These are phyloP conservation scores for Buceros bicornis DNA, from an alignment of 2,797 vertebrate species.

Conservation along the genomic window DNA sequence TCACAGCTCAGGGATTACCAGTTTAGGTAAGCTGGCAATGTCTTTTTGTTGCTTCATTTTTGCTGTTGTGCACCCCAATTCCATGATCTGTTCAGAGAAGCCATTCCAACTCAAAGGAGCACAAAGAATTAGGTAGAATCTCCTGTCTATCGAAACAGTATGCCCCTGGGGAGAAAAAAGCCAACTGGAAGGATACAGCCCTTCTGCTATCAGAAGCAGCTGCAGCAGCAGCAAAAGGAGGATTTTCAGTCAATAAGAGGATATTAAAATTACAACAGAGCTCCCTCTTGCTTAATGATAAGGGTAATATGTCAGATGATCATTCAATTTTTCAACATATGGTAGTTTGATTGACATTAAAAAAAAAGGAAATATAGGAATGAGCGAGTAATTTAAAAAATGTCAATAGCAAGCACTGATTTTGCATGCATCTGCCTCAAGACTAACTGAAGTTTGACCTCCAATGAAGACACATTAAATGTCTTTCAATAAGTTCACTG, in stretches of 20 bases:
- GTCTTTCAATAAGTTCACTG: neutral
- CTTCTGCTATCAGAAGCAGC: neutral
- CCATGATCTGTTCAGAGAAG: neutral
- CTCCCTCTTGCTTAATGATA: conserved; percentile 18
- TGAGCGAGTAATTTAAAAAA: neutral
- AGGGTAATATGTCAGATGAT: neutral
- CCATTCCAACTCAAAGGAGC: neutral
- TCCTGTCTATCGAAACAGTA: neutral
- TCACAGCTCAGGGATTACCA: neutral
- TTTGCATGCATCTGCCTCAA: neutral
- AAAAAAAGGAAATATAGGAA: neutral
- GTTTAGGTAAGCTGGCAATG: neutral
- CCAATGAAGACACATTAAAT: neutral
- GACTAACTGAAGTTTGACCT: neutral
- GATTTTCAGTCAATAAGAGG: neutral
- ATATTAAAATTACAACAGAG: neutral
- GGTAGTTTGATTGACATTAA: neutral
- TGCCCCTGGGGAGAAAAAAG: neutral
- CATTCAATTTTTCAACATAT: neutral
- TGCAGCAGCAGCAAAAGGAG: neutral
- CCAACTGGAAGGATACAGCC: neutral
- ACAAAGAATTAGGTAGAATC: neutral
- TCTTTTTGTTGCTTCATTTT: neutral
- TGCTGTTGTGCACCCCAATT: neutral
- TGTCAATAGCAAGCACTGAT: neutral